Conservation (phyloP, 2,888 invertebrate species). For the Cetonia aurata region DNA sequence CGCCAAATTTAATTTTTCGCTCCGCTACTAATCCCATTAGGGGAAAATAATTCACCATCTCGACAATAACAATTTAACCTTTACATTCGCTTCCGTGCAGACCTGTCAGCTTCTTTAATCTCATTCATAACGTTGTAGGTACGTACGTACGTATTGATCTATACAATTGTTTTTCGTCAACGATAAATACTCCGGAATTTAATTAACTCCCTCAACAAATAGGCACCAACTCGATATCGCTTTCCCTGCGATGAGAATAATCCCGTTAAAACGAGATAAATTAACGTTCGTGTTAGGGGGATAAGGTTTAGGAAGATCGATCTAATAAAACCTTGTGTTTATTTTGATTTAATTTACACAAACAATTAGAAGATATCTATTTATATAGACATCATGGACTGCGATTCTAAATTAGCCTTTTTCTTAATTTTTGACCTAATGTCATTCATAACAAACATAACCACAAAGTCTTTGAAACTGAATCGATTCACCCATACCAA, state of each 20-base stretch:
- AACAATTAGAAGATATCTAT: too few relatives aligned
- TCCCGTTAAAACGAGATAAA: constrained; percentile 1
- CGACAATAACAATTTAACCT: constrained; percentile 6
- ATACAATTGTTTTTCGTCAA: constrained; percentile 12
- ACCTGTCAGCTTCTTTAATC: constrained; percentile 7
- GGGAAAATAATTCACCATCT: constrained; percentile 5
- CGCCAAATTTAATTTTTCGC: constrained; percentile 27
- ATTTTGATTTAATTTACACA: too few relatives aligned
- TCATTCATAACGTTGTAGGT: background rate
- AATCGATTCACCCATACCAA: too few relatives aligned
- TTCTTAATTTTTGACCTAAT: too few relatives aligned
- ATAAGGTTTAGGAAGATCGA: constrained; percentile 12
- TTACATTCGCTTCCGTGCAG: background rate
- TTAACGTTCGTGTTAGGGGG: constrained; percentile 7
- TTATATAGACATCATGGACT: too few relatives aligned
- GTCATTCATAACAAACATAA: too few relatives aligned
- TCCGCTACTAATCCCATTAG: background rate
- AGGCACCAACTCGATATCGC: background rate
- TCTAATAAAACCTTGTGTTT: too few relatives aligned
- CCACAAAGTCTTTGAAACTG: too few relatives aligned
- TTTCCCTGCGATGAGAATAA: background rate
- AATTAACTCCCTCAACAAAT: constrained; percentile 18
- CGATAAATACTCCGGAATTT: constrained; percentile 22
- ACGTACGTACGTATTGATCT: constrained; percentile 22
- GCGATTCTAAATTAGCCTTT: too few relatives aligned